Evolutionary conservation across 2,888 invertebrate genomes (phyloP).

Genomic region (Eulithis testata): DNA sequence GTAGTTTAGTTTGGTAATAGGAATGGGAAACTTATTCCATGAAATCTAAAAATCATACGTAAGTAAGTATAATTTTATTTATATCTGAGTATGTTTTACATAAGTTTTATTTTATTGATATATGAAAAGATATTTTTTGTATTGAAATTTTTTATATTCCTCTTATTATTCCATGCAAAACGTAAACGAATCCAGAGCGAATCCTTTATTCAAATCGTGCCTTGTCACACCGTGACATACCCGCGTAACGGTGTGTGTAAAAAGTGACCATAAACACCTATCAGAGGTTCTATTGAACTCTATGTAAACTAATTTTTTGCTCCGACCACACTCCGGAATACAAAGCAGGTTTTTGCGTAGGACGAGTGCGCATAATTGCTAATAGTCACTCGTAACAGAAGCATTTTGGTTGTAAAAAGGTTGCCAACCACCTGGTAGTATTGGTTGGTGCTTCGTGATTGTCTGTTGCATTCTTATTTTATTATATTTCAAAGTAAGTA

Average conservation of each 20-base stretch:
- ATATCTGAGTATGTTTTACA: too few relatives aligned
- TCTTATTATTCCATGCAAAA: too few relatives aligned
- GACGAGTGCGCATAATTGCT: conserved; percentile 33
- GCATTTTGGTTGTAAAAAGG: conserved; percentile 7
- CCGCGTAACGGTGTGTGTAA: conserved; percentile 15
- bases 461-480: too few relatives aligned
- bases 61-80: too few relatives aligned
- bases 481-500: too few relatives aligned
- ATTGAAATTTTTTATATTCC: too few relatives aligned
- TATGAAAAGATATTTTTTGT: too few relatives aligned
- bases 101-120: too few relatives aligned
- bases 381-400: conserved; percentile 15
- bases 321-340: conserved; percentile 16
- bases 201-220: conserved; percentile 2
- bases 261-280: conserved; percentile 17
- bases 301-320: conserved; percentile 34
- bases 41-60: too few relatives aligned
- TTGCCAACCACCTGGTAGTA: neutral
- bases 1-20: too few relatives aligned
- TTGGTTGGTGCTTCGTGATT: too few relatives aligned
- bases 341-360: conserved; percentile 34
- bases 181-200: neutral
- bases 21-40: too few relatives aligned
- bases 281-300: conserved; percentile 37
- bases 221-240: neutral